phyloP scores from a whole-genome alignment of 2,888 invertebrate species.

The Pyralis farinalis region DNA sequence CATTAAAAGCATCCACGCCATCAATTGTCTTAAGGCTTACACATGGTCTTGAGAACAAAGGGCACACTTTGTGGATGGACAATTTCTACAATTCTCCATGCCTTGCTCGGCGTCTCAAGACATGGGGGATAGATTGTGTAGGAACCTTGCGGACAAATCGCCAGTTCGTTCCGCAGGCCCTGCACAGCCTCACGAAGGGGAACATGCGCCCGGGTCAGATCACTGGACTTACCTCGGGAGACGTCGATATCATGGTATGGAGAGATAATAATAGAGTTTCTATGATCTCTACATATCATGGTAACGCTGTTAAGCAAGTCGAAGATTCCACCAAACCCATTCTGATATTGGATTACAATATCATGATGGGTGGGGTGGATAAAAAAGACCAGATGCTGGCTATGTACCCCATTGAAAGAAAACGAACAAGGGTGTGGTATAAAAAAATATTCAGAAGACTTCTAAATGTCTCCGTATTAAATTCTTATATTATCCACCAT shows the following conservation, averaged over 20 bases:
- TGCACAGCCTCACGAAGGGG: neutral
- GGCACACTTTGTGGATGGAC: conserved; percentile 22
- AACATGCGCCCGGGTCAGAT: conserved; percentile 9
- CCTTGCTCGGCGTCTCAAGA: conserved; percentile 20
- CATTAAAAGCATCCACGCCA: conserved; percentile 11
- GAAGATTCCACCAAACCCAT: neutral
- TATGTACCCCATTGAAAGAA: conserved; percentile 13
- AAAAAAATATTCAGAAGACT: conserved; percentile 18
- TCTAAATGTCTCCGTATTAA: conserved; percentile 10
- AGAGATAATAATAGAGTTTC: conserved; percentile 10
- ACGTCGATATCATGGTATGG: conserved; percentile 11
- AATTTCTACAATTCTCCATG: conserved; percentile 21
- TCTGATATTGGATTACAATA: conserved; percentile 11
- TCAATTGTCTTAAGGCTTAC: conserved; percentile 14
- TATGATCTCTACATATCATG: conserved; percentile 13
- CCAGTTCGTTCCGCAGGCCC: conserved; percentile 17
- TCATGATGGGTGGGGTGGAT: conserved; percentile 17
- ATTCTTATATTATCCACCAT: neutral
- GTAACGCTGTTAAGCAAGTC: neutral
- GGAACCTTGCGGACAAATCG: conserved; percentile 22
- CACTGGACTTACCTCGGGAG: conserved; percentile 4
- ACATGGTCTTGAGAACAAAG: conserved; percentile 16
- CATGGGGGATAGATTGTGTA: conserved; percentile 20
- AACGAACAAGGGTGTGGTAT: conserved; percentile 12
- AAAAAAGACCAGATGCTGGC: conserved; percentile 17